Percentiles rank a stretch among this genome's conserved stretches.
Evolutionary conservation across 2,113 vertebrate species (phyloP).

Genomic region (Sinocyclocheilus anshuiensis): DNA sequence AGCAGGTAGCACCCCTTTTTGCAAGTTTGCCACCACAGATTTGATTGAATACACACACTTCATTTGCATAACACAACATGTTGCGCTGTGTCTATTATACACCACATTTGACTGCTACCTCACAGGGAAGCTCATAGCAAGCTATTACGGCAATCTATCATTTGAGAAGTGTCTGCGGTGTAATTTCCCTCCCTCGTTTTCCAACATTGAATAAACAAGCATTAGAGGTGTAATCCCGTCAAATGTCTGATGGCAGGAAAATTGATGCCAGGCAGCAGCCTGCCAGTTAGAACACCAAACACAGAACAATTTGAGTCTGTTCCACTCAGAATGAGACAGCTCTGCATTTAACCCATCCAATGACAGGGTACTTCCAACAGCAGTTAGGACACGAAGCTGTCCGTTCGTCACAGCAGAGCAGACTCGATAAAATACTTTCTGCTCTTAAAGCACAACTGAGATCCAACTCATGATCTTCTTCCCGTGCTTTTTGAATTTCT

Average conservation of each 20-base stretch:
- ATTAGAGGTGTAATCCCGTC: neutral
- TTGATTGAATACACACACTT: neutral
- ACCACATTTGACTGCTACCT: neutral
- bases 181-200: neutral
- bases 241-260: slow-evolving; percentile 15
- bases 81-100: neutral
- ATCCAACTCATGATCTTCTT: slow-evolving; percentile 14
- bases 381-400: neutral
- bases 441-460: neutral
- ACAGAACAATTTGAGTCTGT: neutral
- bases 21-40: neutral
- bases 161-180: slow-evolving; percentile 4
- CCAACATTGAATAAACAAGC: neutral
- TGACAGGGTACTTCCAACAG: neutral
- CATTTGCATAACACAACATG: neutral
- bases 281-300: slow-evolving; percentile 4
- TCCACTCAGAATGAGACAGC: neutral
- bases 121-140: neutral
- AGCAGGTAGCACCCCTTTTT: neutral
- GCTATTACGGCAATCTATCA: neutral
- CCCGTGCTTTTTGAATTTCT: neutral
- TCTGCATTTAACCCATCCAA: neutral
- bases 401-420: neutral
- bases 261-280: neutral
- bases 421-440: neutral